Conservation (phyloP, 2,797 vertebrate species). For the Gouania willdenowi region DNA sequence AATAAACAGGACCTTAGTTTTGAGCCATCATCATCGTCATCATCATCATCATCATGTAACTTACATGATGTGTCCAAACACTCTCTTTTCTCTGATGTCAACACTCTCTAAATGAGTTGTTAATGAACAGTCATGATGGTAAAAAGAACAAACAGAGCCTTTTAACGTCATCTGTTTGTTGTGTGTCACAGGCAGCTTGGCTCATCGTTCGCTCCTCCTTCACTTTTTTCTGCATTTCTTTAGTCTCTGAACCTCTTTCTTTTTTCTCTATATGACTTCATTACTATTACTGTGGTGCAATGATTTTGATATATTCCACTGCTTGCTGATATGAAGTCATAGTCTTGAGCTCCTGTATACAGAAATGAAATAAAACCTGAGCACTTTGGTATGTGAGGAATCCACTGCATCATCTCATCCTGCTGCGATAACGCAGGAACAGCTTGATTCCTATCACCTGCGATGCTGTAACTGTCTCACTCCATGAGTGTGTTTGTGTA, state of each 20-base stretch:
- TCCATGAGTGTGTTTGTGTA: constrained; percentile 24
- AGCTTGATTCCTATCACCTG: constrained; percentile 63
- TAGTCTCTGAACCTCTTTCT: constrained; percentile 44
- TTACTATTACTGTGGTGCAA: constrained; percentile 12
- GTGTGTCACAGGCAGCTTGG: constrained; percentile 14
- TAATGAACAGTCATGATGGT: constrained; percentile 2
- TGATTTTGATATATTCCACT: constrained; percentile 53
- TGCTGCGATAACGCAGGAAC: constrained; percentile 55
- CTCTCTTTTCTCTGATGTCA: constrained; percentile 5
- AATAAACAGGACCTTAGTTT: no score
- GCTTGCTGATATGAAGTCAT: constrained; percentile 46
- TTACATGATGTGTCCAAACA: no score
- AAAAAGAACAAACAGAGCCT: constrained; percentile 5
- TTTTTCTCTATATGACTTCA: constrained; percentile 60
- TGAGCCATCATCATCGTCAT: no score
- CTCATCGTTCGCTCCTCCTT: constrained; percentile 1
- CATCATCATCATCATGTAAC: not conserved
- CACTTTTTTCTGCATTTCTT: constrained; percentile 44
- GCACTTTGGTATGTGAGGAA: constrained; percentile 61
- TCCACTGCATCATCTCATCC: constrained; percentile 62
- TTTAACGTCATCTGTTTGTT: constrained; percentile 9
- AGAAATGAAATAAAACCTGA: constrained; percentile 59
- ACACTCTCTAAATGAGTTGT: constrained; percentile 3
- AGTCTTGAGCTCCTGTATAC: constrained; percentile 47
- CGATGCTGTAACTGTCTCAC: constrained; percentile 41